phyloP scores from a whole-genome alignment of 2,797 vertebrate species.

The Amblyopsis hoosieri region DNA sequence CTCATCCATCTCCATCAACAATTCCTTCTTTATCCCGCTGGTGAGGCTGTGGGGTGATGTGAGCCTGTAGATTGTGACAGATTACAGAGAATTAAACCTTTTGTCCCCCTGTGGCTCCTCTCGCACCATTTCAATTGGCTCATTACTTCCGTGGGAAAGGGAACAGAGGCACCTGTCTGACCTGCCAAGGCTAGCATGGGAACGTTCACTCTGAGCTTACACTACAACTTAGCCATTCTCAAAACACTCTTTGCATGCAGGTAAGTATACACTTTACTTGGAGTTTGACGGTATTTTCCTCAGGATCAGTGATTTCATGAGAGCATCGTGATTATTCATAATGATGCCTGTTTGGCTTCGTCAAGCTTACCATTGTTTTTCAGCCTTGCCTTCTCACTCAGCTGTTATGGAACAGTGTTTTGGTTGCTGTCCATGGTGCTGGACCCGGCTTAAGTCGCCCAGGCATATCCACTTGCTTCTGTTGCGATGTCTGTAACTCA shows the following conservation, averaged over 20 bases:
- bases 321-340: no score
- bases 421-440: slow-evolving; percentile 57
- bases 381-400: not conserved
- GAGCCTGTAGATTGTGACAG: slow-evolving; percentile 67
- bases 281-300: no score
- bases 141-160: slow-evolving; percentile 61
- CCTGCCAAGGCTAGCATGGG: slow-evolving; percentile 46
- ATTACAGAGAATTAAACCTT: slow-evolving; percentile 66
- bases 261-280: no score
- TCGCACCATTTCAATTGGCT: slow-evolving; percentile 64
- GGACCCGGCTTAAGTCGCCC: slow-evolving; percentile 40
- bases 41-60: slow-evolving; percentile 50
- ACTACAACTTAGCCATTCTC: slow-evolving; percentile 1
- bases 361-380: no score
- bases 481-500: slow-evolving; percentile 39
- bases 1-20: slow-evolving; percentile 18
- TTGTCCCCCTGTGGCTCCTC: slow-evolving; percentile 64
- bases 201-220: not conserved
- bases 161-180: slow-evolving; percentile 51
- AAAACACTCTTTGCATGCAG: no score
- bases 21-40: slow-evolving; percentile 25
- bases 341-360: no score
- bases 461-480: slow-evolving; percentile 29
- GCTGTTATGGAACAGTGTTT: slow-evolving; percentile 10
- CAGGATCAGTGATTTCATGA: no score